Evolutionary conservation across 2,888 invertebrate species (phyloP), one percentile per base, ranked within the genome.

Genomic region (Apodemia duryi): DNA sequence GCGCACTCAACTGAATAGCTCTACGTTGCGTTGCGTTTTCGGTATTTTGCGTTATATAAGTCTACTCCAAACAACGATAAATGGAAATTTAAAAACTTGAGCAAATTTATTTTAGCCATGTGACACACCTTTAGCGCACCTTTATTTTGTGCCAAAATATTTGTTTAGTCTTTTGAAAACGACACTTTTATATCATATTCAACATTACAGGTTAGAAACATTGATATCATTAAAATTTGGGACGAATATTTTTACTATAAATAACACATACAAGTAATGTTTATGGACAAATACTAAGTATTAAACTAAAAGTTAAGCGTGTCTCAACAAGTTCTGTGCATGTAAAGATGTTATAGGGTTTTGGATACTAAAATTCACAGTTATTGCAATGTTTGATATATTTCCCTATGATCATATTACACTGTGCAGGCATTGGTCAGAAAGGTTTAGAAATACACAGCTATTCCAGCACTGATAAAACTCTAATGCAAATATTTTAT

Each of bases 121-220:
- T 54, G 54, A 54, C 54, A 29, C 54, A 54, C 54, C 54, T 54
- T 54, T 54, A 54, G 54, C 28, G 54, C 54, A 54, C 54, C 54
- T 54, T 29, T 2, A 54, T 21, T 54, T 54, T 54, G 54, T 54
- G 54, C 54, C 28, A 54, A 54, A 54, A 54, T 43, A 43, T 43
- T 21, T 54, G n/a, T 28, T 4, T 54, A 29, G 29, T 21, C 10
- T 54, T 54, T 1, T 54, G 52, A 21, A 29, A 10, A 54, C 29
- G 28, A 54, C 9, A 11, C 1, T 29, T 54, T 54, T 10, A 29
- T 29, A 54, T 11, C 29, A 54, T 29, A 54, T 29, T 54, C 28
- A 54, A 54, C 29, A 54, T 54, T 29, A 29, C 4, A 54, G 29
- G 54, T 54, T 54, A 54, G 54, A 10, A 11, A 54, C 54, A 54